These are phyloP conservation scores for Tolypeutes matacus DNA, from an alignment of 2,797 vertebrate species.

Conservation along the genomic window DNA sequence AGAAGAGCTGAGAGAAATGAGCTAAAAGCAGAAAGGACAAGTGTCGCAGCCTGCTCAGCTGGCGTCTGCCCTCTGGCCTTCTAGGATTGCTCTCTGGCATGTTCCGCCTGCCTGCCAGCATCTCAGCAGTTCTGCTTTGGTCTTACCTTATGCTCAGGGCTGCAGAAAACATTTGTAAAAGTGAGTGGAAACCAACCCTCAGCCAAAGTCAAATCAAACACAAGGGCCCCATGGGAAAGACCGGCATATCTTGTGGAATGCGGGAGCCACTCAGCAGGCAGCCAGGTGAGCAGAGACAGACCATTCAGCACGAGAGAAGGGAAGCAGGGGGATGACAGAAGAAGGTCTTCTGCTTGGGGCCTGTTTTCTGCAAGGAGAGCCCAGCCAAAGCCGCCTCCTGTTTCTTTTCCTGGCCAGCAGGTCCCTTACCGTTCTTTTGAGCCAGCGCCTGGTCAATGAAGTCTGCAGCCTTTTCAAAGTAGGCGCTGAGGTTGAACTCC, in stretches of 20 bases:
- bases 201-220: not conserved
- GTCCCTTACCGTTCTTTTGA: conserved; percentile 95
- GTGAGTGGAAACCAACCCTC: not conserved
- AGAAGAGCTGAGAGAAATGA: not conserved
- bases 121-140: not conserved
- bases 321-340: not conserved
- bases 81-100: conserved; percentile 40
- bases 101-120: not conserved
- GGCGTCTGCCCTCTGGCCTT: conserved; percentile 60
- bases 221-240: not conserved
- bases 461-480: conserved; percentile 96
- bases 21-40: not conserved
- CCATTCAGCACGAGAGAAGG: not conserved
- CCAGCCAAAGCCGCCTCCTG: not conserved
- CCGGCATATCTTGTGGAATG: not conserved
- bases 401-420: not conserved
- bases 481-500: conserved; percentile 96
- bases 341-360: too few relatives aligned
- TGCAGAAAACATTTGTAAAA: not conserved
- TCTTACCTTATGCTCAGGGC: not conserved
- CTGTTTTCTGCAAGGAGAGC: not conserved
- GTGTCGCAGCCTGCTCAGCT: not conserved
- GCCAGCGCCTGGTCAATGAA: conserved; percentile 96
- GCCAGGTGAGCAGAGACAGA: not conserved
- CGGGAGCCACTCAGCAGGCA: not conserved